Percentiles rank a stretch among this genome's conserved stretches.
Evolutionary conservation across 2,113 vertebrate species (phyloP).

Genomic region (Nyctereutes procyonoides): DNA sequence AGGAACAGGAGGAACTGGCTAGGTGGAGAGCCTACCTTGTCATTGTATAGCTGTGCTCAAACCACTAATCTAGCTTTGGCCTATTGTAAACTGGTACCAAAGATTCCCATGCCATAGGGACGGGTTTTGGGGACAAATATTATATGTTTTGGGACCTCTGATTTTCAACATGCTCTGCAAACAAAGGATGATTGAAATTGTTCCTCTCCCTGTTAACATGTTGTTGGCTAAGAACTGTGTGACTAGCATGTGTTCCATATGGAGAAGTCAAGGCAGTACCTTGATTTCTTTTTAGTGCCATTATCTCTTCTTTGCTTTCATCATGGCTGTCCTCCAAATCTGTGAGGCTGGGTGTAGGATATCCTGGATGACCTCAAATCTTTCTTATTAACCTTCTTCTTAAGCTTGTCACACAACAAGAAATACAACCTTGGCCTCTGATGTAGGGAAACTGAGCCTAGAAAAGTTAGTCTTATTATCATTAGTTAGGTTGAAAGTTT

Average conservation of each 20-base stretch:
- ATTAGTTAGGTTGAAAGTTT: neutral
- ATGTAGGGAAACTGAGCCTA: neutral
- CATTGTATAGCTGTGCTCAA: accelerated
- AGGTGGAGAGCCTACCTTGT: neutral
- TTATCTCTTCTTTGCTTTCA: neutral
- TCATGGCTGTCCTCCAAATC: neutral
- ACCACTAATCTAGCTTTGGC: neutral
- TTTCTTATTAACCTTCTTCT: neutral
- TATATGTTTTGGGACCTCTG: neutral
- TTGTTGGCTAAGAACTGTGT: neutral
- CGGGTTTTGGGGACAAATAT: accelerated
- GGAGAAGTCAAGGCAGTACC: accelerated
- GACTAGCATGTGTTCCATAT: accelerated
- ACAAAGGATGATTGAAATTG: neutral
- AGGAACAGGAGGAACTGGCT: accelerated
- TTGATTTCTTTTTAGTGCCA: neutral
- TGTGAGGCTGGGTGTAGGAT: neutral
- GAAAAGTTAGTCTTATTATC: neutral
- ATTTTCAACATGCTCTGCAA: neutral
- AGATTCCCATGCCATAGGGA: neutral
- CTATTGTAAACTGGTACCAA: neutral
- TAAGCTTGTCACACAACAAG: neutral
- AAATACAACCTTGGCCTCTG: neutral
- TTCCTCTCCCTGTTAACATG: neutral
- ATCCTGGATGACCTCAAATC: neutral